phyloP scores from a whole-genome alignment of 2,797 vertebrate species.

The Pteronotus mesoamericanus region DNA sequence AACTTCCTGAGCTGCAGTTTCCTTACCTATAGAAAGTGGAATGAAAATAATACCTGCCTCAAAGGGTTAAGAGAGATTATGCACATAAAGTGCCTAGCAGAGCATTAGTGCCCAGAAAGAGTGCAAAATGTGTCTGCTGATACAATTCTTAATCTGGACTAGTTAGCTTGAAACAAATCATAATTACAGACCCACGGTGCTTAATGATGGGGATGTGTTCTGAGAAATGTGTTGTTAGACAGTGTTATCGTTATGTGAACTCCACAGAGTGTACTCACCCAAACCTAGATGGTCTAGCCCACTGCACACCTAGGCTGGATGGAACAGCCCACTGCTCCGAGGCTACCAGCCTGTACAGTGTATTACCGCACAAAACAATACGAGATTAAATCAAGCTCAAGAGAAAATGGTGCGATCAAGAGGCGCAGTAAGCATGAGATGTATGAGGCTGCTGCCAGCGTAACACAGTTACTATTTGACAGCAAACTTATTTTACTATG shows the following conservation, averaged over 20 bases:
- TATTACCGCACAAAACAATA: neutral
- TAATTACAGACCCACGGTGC: neutral
- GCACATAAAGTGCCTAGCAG: neutral
- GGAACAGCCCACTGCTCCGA: neutral
- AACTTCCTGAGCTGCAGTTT: neutral
- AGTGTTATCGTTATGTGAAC: too few relatives aligned
- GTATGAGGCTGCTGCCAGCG: neutral
- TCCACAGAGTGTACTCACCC: neutral
- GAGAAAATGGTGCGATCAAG: neutral
- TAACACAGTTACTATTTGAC: neutral
- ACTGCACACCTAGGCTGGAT: too few relatives aligned
- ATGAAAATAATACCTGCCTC: neutral
- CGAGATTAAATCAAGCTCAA: neutral
- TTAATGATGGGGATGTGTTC: neutral
- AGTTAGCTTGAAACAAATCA: neutral
- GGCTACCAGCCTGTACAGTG: neutral
- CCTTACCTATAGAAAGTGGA: neutral
- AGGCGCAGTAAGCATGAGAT: too few relatives aligned
- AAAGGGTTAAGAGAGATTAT: neutral
- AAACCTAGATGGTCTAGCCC: neutral
- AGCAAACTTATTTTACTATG: neutral
- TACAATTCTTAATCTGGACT: neutral
- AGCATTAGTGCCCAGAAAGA: neutral
- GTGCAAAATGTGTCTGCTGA: neutral
- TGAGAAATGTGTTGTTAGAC: neutral